These are phyloP conservation scores for Siphamia tubifer DNA, from an alignment of 2,113 vertebrate species.

Conservation along the genomic window DNA sequence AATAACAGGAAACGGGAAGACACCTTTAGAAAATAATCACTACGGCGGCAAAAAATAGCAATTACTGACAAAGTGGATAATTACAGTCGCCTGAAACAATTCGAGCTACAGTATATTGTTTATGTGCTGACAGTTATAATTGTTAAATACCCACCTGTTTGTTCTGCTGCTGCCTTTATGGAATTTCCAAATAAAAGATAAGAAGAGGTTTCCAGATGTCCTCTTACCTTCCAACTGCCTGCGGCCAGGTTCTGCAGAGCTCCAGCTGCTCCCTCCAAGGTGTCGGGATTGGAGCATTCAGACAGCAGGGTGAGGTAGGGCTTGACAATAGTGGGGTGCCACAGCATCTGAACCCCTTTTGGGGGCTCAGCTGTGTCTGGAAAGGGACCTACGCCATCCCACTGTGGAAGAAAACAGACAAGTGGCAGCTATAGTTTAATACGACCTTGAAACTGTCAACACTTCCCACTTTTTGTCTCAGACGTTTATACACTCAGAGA, in stretches of 20 bases:
- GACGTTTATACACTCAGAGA: too few relatives aligned
- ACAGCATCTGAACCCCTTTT: slow-evolving; percentile 99
- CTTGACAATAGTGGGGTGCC: slow-evolving; percentile 99
- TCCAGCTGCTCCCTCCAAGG: slow-evolving; percentile 95
- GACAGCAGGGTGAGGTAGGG: slow-evolving; percentile 99
- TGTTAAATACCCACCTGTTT: too few relatives aligned
- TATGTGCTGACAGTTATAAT: too few relatives aligned
- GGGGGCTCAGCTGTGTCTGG: slow-evolving; percentile 94
- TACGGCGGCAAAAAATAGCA: too few relatives aligned
- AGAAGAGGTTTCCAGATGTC: not conserved
- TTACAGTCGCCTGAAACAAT: too few relatives aligned
- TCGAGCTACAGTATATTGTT: too few relatives aligned
- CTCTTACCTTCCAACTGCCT: slow-evolving; percentile 96
- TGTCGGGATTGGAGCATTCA: slow-evolving; percentile 99
- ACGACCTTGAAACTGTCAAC: not conserved
- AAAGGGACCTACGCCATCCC: slow-evolving; percentile 97
- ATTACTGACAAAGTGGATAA: too few relatives aligned
- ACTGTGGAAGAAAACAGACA: slow-evolving; percentile 79
- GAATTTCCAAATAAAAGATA: not conserved
- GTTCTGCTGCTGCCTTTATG: too few relatives aligned
- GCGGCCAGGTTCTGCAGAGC: slow-evolving; percentile 98
- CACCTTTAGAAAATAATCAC: too few relatives aligned
- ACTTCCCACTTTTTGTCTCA: too few relatives aligned
- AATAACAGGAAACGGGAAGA: too few relatives aligned
- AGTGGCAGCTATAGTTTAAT: not conserved